Evolutionary conservation across 2,888 invertebrate species (phyloP).

Genomic region (Aphelenchoides bicaudatus): DNA sequence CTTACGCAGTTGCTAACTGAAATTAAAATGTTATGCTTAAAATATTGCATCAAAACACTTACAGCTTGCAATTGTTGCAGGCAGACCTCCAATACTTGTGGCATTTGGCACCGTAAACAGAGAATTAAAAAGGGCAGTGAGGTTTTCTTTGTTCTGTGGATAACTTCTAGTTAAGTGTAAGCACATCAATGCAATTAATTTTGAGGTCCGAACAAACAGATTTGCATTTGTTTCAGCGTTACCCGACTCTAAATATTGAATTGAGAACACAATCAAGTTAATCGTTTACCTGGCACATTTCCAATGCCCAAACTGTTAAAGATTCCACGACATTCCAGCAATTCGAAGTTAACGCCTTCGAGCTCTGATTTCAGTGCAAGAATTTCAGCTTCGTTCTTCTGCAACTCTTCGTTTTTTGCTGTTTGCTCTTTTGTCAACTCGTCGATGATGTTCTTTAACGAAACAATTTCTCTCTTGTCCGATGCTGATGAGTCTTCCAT

Average conservation of each 20-base stretch:
- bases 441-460: slow-evolving; percentile 13
- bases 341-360: slow-evolving; percentile 13
- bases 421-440: slow-evolving; percentile 17
- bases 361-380: slow-evolving; percentile 2
- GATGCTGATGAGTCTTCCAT: neutral
- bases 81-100: no score
- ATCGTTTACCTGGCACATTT: neutral
- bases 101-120: no score
- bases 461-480: slow-evolving; percentile 14
- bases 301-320: slow-evolving; percentile 4
- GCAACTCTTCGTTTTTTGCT: slow-evolving; percentile 5
- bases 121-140: no score
- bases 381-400: slow-evolving; percentile 3
- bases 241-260: neutral
- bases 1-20: no score
- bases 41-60: no score
- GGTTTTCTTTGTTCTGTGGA: no score
- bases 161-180: no score
- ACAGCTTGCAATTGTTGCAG: no score
- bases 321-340: slow-evolving; percentile 5
- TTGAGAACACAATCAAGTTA: no score
- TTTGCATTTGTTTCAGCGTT: neutral
- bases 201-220: neutral
- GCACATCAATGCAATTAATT: neutral
- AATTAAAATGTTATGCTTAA: no score